Evolutionary conservation across 2,888 invertebrate species (phyloP), one percentile per base, ranked within the genome.

Genomic region (Mimumesa dahlbomi): DNA sequence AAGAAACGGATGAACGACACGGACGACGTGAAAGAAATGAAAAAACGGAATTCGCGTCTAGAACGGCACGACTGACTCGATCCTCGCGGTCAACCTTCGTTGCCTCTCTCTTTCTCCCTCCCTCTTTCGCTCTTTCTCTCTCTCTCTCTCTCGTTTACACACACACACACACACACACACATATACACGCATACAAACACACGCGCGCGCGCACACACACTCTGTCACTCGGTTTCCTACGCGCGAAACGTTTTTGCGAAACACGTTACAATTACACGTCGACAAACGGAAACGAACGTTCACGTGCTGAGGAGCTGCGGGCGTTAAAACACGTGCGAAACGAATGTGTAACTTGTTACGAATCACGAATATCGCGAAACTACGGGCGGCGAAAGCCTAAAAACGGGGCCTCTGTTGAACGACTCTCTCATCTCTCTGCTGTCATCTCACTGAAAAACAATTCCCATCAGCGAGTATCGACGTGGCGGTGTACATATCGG

Each of bases 331-430:
- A 34, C 46, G 31, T 62, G 34, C 56, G 40, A 54, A 34, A 38
- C 22, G 58, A 58, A 21, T 40, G n/a, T 38, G 43, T n/a, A n/a
- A n/a, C n/a, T n/a, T n/a, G n/a, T n/a, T n/a, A n/a, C 18, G 19
- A 11, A 50, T 34, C 18, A 38, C 50, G 49, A 40, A 52, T 63
- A 34, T 43, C 53, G 59, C 25, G 25, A 25, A 67, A 73, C 21
- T 70, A n/a, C 56, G 38, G 73, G 67, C 71, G 82, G 81, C 81
- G 82, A 83, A 83, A 83, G 77, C 81, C 79, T 74, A 25, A 25
- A 5, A 25, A 61, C 61, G 64, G 80, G 71, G 62, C 61, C 42
- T 50, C 69, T 75, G 63, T 40, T 68, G 56, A 73, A 66, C 73
- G 63, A 70, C 67, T 71, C 72, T 59, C 54, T 50, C 42, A 57